Conservation (phyloP, 2,113 vertebrate genomes). For the Crypturellus undulatus region DNA sequence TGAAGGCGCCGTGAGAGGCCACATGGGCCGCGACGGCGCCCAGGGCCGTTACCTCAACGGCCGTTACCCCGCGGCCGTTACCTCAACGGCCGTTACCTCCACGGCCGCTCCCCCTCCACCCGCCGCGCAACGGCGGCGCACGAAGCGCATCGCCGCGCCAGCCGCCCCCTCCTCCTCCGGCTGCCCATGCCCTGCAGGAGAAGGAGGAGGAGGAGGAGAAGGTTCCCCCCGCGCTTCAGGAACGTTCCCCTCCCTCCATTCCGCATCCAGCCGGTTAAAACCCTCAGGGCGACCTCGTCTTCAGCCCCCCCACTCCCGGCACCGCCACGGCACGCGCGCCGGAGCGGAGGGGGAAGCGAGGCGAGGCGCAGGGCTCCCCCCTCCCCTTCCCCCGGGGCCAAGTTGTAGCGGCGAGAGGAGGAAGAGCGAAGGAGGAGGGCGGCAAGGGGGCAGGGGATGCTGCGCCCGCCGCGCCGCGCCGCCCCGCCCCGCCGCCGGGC, state of each 20-base stretch:
- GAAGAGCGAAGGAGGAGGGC: background rate
- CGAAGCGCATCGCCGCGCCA: background rate
- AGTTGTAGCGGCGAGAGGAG: background rate
- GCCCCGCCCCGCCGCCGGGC: conserved; percentile 37
- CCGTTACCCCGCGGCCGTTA: background rate
- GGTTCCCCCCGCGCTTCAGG: accelerated
- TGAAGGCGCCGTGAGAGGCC: accelerated
- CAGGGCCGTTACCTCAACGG: background rate
- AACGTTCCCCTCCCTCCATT: background rate
- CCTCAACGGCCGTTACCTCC: background rate
- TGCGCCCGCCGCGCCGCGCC: background rate
- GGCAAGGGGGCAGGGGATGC: background rate
- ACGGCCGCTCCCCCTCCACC: background rate
- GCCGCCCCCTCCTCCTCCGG: background rate
- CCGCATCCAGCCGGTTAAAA: accelerated
- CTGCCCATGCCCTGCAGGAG: too few relatives aligned
- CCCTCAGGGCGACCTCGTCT: background rate
- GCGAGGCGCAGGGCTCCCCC: too few relatives aligned
- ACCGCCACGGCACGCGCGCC: background rate
- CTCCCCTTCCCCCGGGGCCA: background rate
- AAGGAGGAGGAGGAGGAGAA: too few relatives aligned
- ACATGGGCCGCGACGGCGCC: background rate
- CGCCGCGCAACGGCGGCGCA: too few relatives aligned
- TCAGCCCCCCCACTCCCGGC: too few relatives aligned
- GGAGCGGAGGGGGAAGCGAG: background rate